Percentiles rank a stretch among this genome's conserved stretches.
phyloP scores from a whole-genome alignment of 2,113 vertebrate genomes.

The Sardina pilchardus region DNA sequence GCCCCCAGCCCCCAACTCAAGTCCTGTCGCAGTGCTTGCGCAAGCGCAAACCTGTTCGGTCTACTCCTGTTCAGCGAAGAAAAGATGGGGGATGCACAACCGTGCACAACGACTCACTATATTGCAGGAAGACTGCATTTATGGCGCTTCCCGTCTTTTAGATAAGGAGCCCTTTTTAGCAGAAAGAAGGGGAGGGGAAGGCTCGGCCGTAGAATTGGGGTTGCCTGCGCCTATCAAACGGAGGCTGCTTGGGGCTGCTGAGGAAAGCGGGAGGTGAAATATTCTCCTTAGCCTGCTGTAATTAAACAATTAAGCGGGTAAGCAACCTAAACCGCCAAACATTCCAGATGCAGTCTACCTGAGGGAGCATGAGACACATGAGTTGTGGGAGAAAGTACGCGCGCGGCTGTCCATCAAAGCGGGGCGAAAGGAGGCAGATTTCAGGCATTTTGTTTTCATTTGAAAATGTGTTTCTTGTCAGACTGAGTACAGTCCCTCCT shows the following conservation, averaged over 20 bases:
- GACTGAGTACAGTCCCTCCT: conserved; percentile 45
- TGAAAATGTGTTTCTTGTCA: conserved; percentile 55
- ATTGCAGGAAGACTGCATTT: conserved; percentile 67
- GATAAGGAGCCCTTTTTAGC: conserved; percentile 50
- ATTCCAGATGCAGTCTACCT: conserved; percentile 6
- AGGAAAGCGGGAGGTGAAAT: conserved; percentile 48
- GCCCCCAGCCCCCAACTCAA: not conserved
- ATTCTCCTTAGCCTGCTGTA: conserved; percentile 38
- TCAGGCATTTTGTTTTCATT: conserved; percentile 47
- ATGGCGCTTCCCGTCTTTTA: conserved; percentile 19
- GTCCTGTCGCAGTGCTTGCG: conserved; percentile 56
- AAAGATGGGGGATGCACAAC: conserved; percentile 45
- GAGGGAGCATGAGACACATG: conserved; percentile 22
- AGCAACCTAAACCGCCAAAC: conserved; percentile 38
- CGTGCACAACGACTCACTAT: conserved; percentile 63
- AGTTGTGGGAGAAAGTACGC: conserved; percentile 9
- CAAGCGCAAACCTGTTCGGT: conserved; percentile 43
- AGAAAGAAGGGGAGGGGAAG: conserved; percentile 52
- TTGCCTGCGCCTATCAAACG: conserved; percentile 56
- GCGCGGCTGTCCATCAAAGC: not conserved
- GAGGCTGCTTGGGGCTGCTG: conserved; percentile 44
- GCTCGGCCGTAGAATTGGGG: conserved; percentile 56
- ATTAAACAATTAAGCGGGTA: conserved; percentile 49
- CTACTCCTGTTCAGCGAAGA: conserved; percentile 33
- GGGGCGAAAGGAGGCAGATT: conserved; percentile 33